phyloP scores from a whole-genome alignment of 2,797 vertebrate species.

The Hapalemur alaotrensis region DNA sequence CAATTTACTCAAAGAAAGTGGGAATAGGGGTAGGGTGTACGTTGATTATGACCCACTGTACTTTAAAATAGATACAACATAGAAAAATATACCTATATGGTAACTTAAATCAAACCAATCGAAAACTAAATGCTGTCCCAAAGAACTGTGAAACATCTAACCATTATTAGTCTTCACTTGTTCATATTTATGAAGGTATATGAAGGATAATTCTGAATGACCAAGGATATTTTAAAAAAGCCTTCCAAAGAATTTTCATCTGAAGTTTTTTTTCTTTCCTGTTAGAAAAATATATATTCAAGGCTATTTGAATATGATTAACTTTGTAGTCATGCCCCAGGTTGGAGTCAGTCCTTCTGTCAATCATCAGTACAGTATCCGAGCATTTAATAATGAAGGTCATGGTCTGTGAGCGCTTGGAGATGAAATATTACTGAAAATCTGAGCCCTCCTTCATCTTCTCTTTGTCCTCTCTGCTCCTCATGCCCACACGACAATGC shows the following conservation, averaged over 20 bases:
- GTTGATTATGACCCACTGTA: not conserved
- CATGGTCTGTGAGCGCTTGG: not conserved
- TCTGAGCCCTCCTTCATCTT: not conserved
- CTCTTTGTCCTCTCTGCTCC: not conserved
- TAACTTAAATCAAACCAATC: not conserved
- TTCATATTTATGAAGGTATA: not conserved
- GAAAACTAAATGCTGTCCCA: not conserved
- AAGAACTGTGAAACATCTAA: not conserved
- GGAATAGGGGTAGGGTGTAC: not conserved
- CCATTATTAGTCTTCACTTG: not conserved
- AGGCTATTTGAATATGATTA: not conserved
- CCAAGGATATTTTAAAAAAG: not conserved
- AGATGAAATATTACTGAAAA: not conserved
- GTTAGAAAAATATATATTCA: not conserved
- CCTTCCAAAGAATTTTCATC: not conserved
- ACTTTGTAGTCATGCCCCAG: not conserved
- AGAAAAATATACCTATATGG: not conserved
- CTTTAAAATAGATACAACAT: not conserved
- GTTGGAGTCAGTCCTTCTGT: not conserved
- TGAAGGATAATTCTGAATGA: not conserved
- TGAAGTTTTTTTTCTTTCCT: not conserved
- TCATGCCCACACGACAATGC: accelerated
- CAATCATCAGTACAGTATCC: not conserved
- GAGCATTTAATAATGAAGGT: not conserved
- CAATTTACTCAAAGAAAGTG: not conserved